A percentile compares a stretch with the other conserved stretches of the same genome.
Conservation (phyloP, 1,140 invertebrate genomes). For the Drosophila paulistorum region DNA sequence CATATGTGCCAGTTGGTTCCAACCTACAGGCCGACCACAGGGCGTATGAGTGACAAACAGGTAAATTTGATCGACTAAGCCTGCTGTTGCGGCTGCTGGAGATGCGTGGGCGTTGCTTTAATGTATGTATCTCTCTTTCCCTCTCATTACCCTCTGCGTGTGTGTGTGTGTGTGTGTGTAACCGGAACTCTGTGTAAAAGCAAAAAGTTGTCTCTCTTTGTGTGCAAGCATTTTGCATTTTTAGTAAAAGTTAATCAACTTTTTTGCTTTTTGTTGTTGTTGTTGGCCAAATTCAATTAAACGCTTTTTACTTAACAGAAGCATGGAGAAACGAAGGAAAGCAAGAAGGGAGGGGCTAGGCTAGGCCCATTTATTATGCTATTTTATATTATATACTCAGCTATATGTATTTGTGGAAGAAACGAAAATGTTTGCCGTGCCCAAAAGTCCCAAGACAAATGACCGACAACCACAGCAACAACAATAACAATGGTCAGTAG, state of each 20-base stretch:
- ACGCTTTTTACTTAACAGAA: conserved; percentile 4
- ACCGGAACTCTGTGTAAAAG: conserved; percentile 44
- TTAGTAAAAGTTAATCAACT: conserved; percentile 11
- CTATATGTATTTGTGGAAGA: neutral
- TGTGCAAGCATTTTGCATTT: conserved; percentile 4
- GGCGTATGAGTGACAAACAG: conserved; percentile 71
- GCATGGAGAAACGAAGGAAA: conserved; percentile 31
- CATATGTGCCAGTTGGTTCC: conserved; percentile 7
- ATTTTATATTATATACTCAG: conserved; percentile 37
- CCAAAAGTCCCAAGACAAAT: conserved; percentile 55
- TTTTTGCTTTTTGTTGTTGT: neutral
- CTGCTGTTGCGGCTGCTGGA: conserved; percentile 49
- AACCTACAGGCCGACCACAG: conserved; percentile 37
- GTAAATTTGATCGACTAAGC: conserved; percentile 65
- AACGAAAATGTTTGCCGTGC: conserved; percentile 18
- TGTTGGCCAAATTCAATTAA: conserved; percentile 3
- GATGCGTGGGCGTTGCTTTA: conserved; percentile 40
- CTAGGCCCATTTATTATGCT: conserved; percentile 51
- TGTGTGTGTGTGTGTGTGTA: conserved; percentile 31
- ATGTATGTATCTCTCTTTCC: neutral
- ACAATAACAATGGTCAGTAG: conserved; percentile 4
- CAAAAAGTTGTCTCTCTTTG: conserved; percentile 40
- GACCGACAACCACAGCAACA: conserved; percentile 18
- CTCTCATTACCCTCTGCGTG: neutral
- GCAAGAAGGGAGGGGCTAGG: conserved; percentile 14